Evolutionary conservation across 2,888 invertebrate species (phyloP).

Genomic region (Pasiphila rectangulata): DNA sequence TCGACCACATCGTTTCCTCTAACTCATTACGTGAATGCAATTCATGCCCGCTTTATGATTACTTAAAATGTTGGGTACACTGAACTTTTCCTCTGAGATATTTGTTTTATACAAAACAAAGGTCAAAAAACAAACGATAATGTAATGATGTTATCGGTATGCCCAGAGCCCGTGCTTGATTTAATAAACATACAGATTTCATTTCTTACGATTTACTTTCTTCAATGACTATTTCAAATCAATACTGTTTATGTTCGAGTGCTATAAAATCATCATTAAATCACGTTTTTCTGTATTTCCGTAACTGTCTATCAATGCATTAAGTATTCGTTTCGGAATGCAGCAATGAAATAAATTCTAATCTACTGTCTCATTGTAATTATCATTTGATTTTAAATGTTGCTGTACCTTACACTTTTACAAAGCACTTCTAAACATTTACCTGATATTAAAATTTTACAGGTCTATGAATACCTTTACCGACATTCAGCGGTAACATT

Average conservation of each 20-base stretch:
- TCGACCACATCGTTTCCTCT: too few species aligned
- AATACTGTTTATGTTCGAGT: too few species aligned
- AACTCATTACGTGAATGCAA: too few species aligned
- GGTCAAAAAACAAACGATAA: constrained; percentile 3
- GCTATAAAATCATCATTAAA: too few species aligned
- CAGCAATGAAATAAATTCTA: too few species aligned
- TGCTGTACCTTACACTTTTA: neutral
- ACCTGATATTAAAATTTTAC: constrained; percentile 20
- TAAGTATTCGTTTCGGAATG: too few species aligned
- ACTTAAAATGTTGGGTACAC: neutral
- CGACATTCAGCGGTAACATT: constrained; percentile 11
- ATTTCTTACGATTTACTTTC: neutral
- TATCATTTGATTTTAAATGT: too few species aligned
- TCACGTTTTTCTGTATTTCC: too few species aligned
- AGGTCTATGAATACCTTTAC: constrained; percentile 10
- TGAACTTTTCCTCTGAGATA: neutral
- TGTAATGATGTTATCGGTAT: constrained; percentile 5
- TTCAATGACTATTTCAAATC: neutral
- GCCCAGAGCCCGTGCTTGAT: neutral
- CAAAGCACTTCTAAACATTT: constrained; percentile 21
- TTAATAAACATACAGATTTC: constrained; percentile 14
- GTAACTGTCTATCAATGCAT: too few species aligned
- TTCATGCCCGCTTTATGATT: too few species aligned
- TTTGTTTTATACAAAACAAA: constrained; percentile 3
- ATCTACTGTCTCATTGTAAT: too few species aligned